A percentile compares a stretch with the other conserved stretches of the same genome.
These are phyloP conservation scores for Pristionchus maxplancki DNA, from an alignment of 2,888 invertebrate species.

Conservation along the genomic window DNA sequence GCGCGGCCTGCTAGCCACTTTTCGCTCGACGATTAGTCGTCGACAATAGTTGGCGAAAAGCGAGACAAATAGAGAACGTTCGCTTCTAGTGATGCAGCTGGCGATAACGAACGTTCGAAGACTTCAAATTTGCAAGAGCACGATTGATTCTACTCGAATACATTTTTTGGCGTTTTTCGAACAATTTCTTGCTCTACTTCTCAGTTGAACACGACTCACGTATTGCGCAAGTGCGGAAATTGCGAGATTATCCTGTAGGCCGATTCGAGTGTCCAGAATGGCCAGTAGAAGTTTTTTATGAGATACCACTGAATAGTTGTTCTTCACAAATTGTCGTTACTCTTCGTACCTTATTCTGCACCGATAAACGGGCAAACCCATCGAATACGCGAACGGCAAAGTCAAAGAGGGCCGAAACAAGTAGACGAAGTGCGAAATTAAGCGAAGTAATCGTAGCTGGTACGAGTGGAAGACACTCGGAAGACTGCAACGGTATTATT, in stretches of 20 bases:
- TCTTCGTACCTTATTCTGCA: neutral
- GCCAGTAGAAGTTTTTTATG: neutral
- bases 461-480: neutral
- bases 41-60: too few relatives aligned
- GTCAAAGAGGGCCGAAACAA: neutral
- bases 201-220: neutral
- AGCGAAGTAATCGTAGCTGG: slow-evolving; percentile 10
- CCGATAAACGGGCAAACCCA: neutral
- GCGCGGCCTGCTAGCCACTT: too few relatives aligned
- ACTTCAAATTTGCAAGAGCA: too few relatives aligned
- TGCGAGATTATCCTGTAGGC: neutral
- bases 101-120: too few relatives aligned
- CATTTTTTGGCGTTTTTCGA: too few relatives aligned
- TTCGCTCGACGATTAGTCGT: too few relatives aligned
- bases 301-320: slow-evolving; percentile 39
- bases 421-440: neutral
- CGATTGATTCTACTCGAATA: neutral
- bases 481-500: too few relatives aligned
- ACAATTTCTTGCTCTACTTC: too few relatives aligned
- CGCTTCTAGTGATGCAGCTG: too few relatives aligned
- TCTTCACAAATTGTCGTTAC: too few relatives aligned
- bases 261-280: slow-evolving; percentile 18
- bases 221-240: neutral
- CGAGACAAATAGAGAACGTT: too few relatives aligned
- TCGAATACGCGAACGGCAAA: neutral